Evolutionary conservation across 2,797 vertebrate species (phyloP), one percentile per base, ranked within the genome.

Genomic region (Heteromormyrus szaboi): DNA sequence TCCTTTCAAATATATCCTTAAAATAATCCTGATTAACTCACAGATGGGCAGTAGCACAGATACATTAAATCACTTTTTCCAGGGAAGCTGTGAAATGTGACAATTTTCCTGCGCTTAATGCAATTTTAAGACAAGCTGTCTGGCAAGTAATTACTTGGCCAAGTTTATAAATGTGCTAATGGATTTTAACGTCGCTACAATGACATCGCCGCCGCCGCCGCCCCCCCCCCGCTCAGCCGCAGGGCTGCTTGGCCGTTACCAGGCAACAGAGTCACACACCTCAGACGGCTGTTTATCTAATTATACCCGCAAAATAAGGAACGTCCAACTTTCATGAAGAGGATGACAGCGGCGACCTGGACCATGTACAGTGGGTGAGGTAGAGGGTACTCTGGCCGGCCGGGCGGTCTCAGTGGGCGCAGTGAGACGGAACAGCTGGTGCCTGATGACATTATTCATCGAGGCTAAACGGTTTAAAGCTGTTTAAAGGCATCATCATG

Each of bases 181-280:
- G 79, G 86, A 89, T 86, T 89, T 50, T 68, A 85, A 87, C 88
- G 87, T 91, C 89, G 91, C 90, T 92, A 88, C 90, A 87, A 89
- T 90, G 92, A 91, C 91, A 93, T 91, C 89, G 85, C 89, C 88
- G 3, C 11, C 2, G 33, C 72, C 87, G 56, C 86, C 87, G 65
- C 89, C 88, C 2, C 22, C 72, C 86, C 84, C 87, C 88, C 68
- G 22, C 89, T 84, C 88, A 48, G 62, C 86, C 51, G 90, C 46
- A 89, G 91, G 89, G 89, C 59, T 11, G 88, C 90, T 89, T 89
- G 87, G 46, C 89, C 76, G 92, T 93, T 93, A 90, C 93, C 90
- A 92, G 90, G 93, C 92, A 94, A 94, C 92, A 89, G 90, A 91
- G 90, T 91, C 93, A 89, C 76, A 81, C 88, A 90, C 90, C 92